Evolutionary conservation across 2,888 invertebrate species (phyloP), one percentile per base, ranked within the genome.

Genomic region (Pyrochroa serraticornis): DNA sequence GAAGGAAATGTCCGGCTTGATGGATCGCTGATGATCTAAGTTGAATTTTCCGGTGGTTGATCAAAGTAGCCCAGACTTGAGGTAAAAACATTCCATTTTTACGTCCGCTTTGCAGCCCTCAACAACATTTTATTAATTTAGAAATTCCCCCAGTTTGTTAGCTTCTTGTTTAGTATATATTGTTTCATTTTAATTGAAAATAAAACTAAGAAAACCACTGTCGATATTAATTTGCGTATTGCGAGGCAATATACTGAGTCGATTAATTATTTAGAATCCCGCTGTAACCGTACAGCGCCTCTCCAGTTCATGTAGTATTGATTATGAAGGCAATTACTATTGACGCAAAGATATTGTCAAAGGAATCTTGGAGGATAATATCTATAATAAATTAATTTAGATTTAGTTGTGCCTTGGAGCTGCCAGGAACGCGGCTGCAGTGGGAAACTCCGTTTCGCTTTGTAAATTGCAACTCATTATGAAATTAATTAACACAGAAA

Each of bases 1-100:
- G 45, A 53, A 14, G 55, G 49, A 53, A 60, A 57, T 53, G 60
- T 60, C 62, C 48, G 42, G 39, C 41, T 58, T 62, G 62, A 63
- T 62, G 57, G 60, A 60, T 60, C 49, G 53, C 54, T 60, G 60
- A 60, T 60, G 57, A 57, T 49, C 54, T 60, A 39, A 57, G 57
- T 37, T 43, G 57, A 48, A 53, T 60, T 60, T 50, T 50, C 41
- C 50, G 14, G 41, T 33, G 12, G 50, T 31, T 49, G 49, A 32
- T 49, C 49, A 49, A 47, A 49, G 38, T 32, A 45, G 45, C 12
- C 8, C 45, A 33, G 3, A 34, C 42, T 42, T 42, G 30, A 22
- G 5, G 22, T 22, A 22, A 22, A 22, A 22, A 22, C 22, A 22
- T 22, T 22, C 22, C 22, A 22, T 22, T 22, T 31, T 10, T 32